Conservation (phyloP, 1,140 invertebrate species). For the Zophobas morio region DNA sequence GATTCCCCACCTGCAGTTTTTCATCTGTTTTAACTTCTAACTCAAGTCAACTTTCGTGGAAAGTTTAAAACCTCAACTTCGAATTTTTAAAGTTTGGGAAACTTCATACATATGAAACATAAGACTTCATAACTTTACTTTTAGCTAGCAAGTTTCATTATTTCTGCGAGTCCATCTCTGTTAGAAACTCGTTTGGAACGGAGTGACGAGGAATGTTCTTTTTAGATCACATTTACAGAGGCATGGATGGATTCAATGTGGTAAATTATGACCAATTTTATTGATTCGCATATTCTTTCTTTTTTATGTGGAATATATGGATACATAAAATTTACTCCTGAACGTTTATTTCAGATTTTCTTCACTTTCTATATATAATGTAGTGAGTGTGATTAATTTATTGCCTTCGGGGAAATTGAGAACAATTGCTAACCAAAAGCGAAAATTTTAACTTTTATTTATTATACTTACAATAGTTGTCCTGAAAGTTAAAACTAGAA, state of each 20-base stretch:
- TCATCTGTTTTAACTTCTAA: constrained; percentile 33
- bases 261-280: constrained; percentile 34
- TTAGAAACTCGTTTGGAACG: constrained; percentile 38
- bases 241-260: constrained; percentile 21
- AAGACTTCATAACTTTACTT: constrained; percentile 48
- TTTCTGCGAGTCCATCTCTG: constrained; percentile 34
- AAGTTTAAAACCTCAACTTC: constrained; percentile 44
- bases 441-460: too few relatives aligned
- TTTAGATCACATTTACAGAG: constrained; percentile 24
- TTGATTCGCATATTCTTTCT: neutral
- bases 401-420: too few relatives aligned
- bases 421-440: too few relatives aligned
- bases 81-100: constrained; percentile 42
- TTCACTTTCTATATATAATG: neutral
- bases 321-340: too few relatives aligned
- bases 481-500: too few relatives aligned
- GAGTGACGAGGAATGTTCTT: constrained; percentile 13
- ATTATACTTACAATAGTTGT: too few relatives aligned
- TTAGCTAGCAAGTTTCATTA: constrained; percentile 47
- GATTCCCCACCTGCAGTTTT: constrained; percentile 2
- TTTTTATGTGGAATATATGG: too few relatives aligned
- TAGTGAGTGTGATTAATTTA: too few relatives aligned
- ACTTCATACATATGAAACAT: constrained; percentile 50
- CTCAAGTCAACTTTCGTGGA: constrained; percentile 18
- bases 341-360: neutral